These are phyloP conservation scores for Erebia ligea DNA, from an alignment of 2,888 invertebrate species.

Conservation along the genomic window DNA sequence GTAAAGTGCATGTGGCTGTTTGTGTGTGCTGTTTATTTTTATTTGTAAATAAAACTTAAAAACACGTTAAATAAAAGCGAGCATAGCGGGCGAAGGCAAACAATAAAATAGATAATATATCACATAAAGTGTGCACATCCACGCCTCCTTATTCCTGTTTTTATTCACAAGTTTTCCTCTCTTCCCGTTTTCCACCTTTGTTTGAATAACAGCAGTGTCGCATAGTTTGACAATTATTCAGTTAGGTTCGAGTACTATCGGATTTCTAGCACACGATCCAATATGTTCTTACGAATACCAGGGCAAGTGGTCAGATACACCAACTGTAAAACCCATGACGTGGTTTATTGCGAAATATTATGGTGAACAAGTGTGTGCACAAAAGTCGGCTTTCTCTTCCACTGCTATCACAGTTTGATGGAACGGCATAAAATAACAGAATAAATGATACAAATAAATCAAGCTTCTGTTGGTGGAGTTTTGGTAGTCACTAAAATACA, in stretches of 20 bases:
- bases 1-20: background rate
- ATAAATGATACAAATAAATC: too few species aligned
- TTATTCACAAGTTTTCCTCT: conserved; percentile 1
- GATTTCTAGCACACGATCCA: too few species aligned
- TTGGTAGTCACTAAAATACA: too few species aligned
- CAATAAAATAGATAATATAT: background rate
- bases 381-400: too few species aligned
- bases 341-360: too few species aligned
- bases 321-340: too few species aligned
- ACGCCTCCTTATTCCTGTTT: conserved; percentile 7
- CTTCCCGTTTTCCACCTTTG: background rate
- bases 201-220: background rate
- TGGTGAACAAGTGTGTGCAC: too few species aligned
- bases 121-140: background rate
- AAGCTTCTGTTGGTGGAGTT: too few species aligned
- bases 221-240: background rate
- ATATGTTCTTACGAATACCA: too few species aligned
- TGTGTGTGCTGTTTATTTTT: background rate
- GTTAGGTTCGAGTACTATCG: background rate
- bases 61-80: background rate
- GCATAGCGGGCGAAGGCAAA: background rate
- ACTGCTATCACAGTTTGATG: too few species aligned
- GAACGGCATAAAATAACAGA: too few species aligned
- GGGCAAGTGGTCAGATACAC: too few species aligned
- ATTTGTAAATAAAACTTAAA: background rate